These are phyloP conservation scores for Colossoma macropomum DNA, from an alignment of 2,113 vertebrate genomes.

Conservation along the genomic window DNA sequence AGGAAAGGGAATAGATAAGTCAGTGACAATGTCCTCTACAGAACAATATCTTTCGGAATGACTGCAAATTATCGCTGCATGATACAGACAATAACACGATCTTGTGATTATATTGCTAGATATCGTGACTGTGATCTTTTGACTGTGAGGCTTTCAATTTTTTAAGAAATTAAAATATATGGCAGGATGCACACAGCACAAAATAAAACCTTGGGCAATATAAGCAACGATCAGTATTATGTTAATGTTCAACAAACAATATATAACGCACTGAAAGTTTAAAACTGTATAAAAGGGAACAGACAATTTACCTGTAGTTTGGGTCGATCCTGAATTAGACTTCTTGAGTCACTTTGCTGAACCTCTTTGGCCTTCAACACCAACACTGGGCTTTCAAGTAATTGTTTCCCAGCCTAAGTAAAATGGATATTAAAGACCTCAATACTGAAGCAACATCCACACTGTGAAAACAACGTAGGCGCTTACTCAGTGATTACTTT, in stretches of 20 bases:
- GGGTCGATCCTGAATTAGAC: constrained; percentile 73
- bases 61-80: too few relatives aligned
- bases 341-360: constrained; percentile 64
- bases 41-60: too few relatives aligned
- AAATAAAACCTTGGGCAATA: too few relatives aligned
- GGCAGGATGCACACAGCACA: too few relatives aligned
- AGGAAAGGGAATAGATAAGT: neutral
- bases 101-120: too few relatives aligned
- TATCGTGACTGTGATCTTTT: too few relatives aligned
- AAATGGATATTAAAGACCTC: neutral
- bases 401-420: constrained; percentile 62
- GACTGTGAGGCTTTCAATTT: too few relatives aligned
- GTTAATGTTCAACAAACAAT: neutral
- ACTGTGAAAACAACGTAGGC: neutral
- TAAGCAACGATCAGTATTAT: neutral
- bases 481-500: too few relatives aligned
- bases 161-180: too few relatives aligned
- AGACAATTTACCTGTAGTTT: constrained; percentile 81
- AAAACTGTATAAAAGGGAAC: too few relatives aligned
- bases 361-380: constrained; percentile 73
- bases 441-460: neutral
- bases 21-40: neutral
- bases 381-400: constrained; percentile 72
- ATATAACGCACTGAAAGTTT: neutral
- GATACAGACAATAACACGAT: too few relatives aligned